Percentiles rank a stretch among this genome's conserved stretches.
These are phyloP conservation scores for Drosophila sechellia DNA, from an alignment of 1,140 invertebrate genomes.

Conservation along the genomic window DNA sequence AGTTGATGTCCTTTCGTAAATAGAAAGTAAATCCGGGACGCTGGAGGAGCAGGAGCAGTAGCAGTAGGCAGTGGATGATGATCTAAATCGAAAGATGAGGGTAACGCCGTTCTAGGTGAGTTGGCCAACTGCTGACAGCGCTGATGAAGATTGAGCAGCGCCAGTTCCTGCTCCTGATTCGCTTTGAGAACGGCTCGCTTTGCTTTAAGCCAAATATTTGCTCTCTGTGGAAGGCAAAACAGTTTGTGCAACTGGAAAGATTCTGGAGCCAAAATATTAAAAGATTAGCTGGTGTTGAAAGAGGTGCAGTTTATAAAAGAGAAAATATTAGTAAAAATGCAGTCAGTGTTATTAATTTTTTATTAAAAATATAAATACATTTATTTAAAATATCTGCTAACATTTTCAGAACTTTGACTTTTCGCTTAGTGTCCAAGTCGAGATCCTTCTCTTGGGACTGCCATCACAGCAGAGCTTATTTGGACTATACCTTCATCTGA, in stretches of 20 bases:
- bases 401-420: neutral
- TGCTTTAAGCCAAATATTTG: slow-evolving; percentile 67
- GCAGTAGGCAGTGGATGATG: neutral
- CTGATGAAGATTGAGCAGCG: slow-evolving; percentile 69
- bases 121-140: slow-evolving; percentile 36
- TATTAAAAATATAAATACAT: neutral
- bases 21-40: slow-evolving; percentile 46
- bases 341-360: no score
- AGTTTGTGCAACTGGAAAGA: neutral
- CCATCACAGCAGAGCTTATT: slow-evolving; percentile 14
- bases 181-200: slow-evolving; percentile 27
- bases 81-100: slow-evolving; percentile 10
- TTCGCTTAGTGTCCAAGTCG: slow-evolving; percentile 7
- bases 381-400: no score
- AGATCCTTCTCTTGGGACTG: slow-evolving; percentile 3
- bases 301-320: neutral
- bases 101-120: slow-evolving; percentile 32
- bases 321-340: neutral
- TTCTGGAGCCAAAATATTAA: neutral
- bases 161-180: slow-evolving; percentile 37
- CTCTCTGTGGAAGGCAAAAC: slow-evolving; percentile 34
- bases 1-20: slow-evolving; percentile 45
- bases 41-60: neutral
- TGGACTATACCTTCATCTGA: slow-evolving; percentile 26
- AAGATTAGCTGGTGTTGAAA: neutral